Percentiles rank a stretch among this genome's conserved stretches.
Evolutionary conservation across 2,797 vertebrate genomes (phyloP).

Genomic region (Tolypeutes matacus): DNA sequence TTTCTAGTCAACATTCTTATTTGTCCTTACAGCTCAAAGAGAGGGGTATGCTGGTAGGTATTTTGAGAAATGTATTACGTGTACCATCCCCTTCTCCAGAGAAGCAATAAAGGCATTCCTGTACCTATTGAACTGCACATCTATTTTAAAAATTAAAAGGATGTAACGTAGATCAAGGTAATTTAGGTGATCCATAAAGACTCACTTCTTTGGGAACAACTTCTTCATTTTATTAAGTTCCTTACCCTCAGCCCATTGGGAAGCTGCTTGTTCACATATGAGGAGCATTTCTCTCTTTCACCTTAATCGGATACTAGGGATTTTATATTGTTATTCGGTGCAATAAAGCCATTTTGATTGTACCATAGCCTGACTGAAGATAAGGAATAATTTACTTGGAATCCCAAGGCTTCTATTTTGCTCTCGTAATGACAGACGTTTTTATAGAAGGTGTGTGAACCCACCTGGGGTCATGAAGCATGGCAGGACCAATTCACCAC

Average conservation of each 20-base stretch:
- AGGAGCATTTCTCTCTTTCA: background rate
- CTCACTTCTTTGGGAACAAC: background rate
- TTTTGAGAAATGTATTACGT: background rate
- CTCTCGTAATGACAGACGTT: background rate
- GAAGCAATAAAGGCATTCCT: background rate
- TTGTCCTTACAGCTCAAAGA: background rate
- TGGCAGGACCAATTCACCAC: background rate
- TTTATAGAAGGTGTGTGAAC: background rate
- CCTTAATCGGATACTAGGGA: background rate
- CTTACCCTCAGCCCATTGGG: background rate
- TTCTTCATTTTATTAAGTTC: background rate
- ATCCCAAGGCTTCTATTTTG: background rate
- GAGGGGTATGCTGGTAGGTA: background rate
- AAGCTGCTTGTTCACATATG: background rate
- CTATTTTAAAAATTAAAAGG: conserved; percentile 5
- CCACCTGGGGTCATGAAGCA: background rate
- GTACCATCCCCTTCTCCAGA: background rate
- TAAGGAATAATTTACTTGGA: conserved; percentile 9
- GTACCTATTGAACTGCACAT: background rate
- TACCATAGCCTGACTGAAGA: background rate
- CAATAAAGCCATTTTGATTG: background rate
- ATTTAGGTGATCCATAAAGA: background rate
- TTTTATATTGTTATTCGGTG: background rate
- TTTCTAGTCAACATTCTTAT: background rate
- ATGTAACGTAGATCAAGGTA: background rate